phyloP scores from a whole-genome alignment of 2,888 invertebrate genomes.

The Dendrolimus pini region DNA sequence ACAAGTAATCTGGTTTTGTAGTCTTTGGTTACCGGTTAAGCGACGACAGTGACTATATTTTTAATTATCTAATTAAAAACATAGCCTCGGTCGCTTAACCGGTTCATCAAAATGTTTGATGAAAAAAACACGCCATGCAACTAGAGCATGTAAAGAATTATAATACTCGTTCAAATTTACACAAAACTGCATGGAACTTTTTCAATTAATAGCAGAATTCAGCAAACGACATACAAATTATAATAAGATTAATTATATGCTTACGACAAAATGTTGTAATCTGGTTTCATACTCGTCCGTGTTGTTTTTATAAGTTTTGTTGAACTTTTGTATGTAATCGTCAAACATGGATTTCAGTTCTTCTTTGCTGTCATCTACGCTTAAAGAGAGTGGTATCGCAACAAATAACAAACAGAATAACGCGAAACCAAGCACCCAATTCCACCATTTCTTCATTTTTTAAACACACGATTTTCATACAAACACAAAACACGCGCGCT shows the following conservation, averaged over 20 bases:
- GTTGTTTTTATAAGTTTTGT: constrained; percentile 69
- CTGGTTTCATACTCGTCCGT: constrained; percentile 65
- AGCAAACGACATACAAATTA: constrained; percentile 11
- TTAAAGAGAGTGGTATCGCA: constrained; percentile 47
- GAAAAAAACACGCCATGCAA: no score
- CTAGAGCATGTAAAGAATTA: no score
- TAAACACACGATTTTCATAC: constrained; percentile 5
- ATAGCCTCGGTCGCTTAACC: no score
- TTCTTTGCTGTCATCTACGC: constrained; percentile 26
- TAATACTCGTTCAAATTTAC: no score
- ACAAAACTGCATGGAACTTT: no score
- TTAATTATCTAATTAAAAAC: no score
- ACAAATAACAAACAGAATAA: constrained; percentile 52
- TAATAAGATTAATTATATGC: constrained; percentile 16
- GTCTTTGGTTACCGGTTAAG: no score
- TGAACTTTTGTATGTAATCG: constrained; percentile 67
- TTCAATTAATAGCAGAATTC: no score
- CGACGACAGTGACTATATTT: no score
- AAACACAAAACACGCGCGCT: constrained; percentile 13
- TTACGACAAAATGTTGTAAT: constrained; percentile 73
- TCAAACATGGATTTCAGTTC: constrained; percentile 56
- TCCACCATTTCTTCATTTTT: constrained; percentile 64
- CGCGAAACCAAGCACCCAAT: constrained; percentile 47
- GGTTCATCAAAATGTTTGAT: no score
- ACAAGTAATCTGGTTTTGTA: no score